Evolutionary conservation across 2,113 vertebrate species (phyloP), one percentile per base, ranked within the genome.

Genomic region (Pristiophorus japonicus): DNA sequence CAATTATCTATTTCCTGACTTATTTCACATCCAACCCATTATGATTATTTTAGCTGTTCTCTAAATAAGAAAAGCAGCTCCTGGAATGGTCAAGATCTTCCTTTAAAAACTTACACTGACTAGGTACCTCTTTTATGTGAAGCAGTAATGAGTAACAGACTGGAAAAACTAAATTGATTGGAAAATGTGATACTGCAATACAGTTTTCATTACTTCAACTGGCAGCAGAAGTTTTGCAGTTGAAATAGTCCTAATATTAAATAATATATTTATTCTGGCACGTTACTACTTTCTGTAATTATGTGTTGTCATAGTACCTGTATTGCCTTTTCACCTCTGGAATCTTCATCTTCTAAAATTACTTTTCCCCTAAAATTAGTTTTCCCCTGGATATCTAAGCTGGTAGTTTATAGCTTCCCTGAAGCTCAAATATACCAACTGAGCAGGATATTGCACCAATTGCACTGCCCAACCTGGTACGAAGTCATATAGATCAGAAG

Each of bases 201-300:
- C 18, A 92, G 88, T 63, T 92, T 91, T 91, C 55, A n/a, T 34
- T 55, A 91, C 27, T 91, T 63, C 88, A 24, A 63, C n/a, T 65
- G 88, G 59, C 88, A 92, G 88, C 88, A 92, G 59, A 92, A 38
- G 7, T 7, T 63, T 92, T 38, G 88, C 88, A 38, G 59, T 92
- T 92, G 59, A 92, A 92, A 92, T 92, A 92, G 63, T 92, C 88
- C 59, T 63, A 38, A 92, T 92, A 92, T 92, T 63, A 92, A 92
- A 92, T 63, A 92, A 92, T 92, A 38, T 92, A 63, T 92, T 92
- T 92, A 92, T 92, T 63, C 88, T 92, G 59, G 88, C 88, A 92
- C 59, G 62, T 7, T 63, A 63, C n/a, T 16, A 92, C 59, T 63
- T 63, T 92, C 59, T 92, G 59, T 38, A 92, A 38, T 65, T 38